A percentile compares a stretch with the other conserved stretches of the same genome.
Conservation (phyloP, 2,113 vertebrate species). For the Ondatra zibethicus region DNA sequence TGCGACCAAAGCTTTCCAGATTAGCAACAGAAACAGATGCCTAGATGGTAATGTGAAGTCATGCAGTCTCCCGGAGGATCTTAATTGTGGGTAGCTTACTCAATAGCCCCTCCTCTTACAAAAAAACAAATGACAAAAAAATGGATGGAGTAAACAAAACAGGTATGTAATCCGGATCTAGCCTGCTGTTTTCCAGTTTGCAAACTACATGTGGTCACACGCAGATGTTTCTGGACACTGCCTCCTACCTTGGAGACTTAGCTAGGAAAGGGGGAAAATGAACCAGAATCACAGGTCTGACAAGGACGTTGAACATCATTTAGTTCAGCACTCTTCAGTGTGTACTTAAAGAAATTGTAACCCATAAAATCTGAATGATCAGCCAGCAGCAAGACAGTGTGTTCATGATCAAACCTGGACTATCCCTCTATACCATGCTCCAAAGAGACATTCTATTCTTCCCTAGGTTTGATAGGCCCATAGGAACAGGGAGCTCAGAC, state of each 20-base stretch:
- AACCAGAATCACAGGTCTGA: background rate
- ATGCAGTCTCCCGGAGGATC: background rate
- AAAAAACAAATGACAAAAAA: background rate
- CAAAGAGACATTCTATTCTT: background rate
- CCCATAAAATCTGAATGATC: background rate
- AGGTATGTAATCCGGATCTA: background rate
- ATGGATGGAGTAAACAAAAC: background rate
- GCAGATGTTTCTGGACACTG: background rate
- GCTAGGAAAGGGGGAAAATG: background rate
- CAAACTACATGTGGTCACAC: background rate
- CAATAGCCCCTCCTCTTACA: background rate
- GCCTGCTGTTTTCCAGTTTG: background rate
- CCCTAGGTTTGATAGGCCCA: background rate
- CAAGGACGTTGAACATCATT: background rate
- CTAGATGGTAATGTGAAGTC: background rate
- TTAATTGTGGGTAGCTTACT: background rate
- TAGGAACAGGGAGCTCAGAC: background rate
- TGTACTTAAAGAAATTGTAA: background rate
- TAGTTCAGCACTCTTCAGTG: background rate
- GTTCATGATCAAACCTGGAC: background rate
- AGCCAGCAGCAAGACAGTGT: background rate
- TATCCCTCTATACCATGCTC: background rate
- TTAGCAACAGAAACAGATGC: slow-evolving; percentile 14
- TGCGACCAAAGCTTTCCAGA: background rate
- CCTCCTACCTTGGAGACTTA: background rate